phyloP scores from a whole-genome alignment of 2,113 vertebrate genomes.

The Laticauda colubrina region DNA sequence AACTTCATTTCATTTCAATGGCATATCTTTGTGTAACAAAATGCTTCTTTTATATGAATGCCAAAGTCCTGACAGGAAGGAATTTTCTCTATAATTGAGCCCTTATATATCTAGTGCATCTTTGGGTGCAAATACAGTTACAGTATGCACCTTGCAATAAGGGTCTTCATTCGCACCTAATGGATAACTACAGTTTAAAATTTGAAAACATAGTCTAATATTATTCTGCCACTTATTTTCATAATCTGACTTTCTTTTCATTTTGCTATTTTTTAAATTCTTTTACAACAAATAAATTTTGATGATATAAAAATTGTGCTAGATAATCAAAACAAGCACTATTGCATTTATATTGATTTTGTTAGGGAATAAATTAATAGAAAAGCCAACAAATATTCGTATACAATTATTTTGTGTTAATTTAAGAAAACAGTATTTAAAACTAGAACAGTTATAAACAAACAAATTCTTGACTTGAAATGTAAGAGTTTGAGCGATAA shows the following conservation, averaged over 20 bases:
- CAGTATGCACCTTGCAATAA: not conserved
- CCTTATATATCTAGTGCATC: not conserved
- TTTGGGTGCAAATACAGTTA: not conserved
- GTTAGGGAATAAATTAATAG: not conserved
- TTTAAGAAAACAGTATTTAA: conserved; percentile 17
- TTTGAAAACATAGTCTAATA: not conserved
- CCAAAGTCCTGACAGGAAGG: not conserved
- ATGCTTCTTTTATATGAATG: not conserved
- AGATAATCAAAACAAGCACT: not conserved
- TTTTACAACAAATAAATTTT: conserved; percentile 1
- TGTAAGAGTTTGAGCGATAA: conserved; percentile 65
- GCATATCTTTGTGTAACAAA: not conserved
- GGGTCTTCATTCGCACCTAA: not conserved
- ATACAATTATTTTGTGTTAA: conserved; percentile 11
- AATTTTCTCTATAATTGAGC: not conserved
- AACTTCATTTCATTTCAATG: not conserved
- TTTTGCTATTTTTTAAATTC: not conserved
- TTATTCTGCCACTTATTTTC: not conserved
- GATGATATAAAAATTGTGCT: not conserved
- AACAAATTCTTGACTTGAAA: conserved; percentile 27
- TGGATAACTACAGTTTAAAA: not conserved
- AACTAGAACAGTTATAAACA: conserved; percentile 31
- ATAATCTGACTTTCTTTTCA: not conserved
- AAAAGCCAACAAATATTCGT: conserved; percentile 9
- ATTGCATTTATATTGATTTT: conserved; percentile 7